A percentile compares a stretch with the other conserved stretches of the same genome.
Evolutionary conservation across 2,113 vertebrate genomes (phyloP).

Genomic region (Condylura cristata): DNA sequence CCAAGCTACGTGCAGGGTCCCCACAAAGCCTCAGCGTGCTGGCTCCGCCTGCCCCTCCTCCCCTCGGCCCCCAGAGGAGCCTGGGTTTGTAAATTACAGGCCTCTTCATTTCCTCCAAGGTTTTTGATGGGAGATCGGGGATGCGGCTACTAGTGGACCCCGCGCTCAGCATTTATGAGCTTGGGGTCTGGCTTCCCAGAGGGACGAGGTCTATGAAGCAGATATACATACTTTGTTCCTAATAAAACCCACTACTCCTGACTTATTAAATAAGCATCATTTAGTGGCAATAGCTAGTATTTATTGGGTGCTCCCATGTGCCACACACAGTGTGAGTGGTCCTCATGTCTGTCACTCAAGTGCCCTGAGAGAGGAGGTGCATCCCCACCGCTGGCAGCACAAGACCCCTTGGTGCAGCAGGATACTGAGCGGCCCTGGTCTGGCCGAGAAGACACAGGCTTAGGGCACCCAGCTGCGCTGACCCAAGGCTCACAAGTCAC

Average conservation of each 20-base stretch:
- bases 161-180: slow-evolving; percentile 35
- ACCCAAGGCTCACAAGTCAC: fast-evolving
- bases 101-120: slow-evolving; percentile 77
- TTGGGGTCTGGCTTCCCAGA: slow-evolving; percentile 36
- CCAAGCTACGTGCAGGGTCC: fast-evolving
- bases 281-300: neutral
- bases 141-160: slow-evolving; percentile 68
- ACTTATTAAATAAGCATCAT: slow-evolving; percentile 49
- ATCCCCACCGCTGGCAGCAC: fast-evolving
- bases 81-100: slow-evolving; percentile 61
- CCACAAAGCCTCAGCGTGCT: fast-evolving
- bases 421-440: neutral
- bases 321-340: slow-evolving; percentile 30
- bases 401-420: neutral
- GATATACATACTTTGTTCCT: neutral
- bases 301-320: neutral
- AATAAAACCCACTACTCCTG: slow-evolving; percentile 52
- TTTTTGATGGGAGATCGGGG: slow-evolving; percentile 71
- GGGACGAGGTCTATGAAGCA: neutral
- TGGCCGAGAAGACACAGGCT: neutral
- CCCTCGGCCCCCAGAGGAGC: neutral
- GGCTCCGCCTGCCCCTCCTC: neutral
- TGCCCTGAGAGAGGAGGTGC: neutral
- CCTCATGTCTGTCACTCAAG: fast-evolving
- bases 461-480: fast-evolving